Conservation (phyloP, 2,113 vertebrate species). For the Heptranchias perlo region DNA sequence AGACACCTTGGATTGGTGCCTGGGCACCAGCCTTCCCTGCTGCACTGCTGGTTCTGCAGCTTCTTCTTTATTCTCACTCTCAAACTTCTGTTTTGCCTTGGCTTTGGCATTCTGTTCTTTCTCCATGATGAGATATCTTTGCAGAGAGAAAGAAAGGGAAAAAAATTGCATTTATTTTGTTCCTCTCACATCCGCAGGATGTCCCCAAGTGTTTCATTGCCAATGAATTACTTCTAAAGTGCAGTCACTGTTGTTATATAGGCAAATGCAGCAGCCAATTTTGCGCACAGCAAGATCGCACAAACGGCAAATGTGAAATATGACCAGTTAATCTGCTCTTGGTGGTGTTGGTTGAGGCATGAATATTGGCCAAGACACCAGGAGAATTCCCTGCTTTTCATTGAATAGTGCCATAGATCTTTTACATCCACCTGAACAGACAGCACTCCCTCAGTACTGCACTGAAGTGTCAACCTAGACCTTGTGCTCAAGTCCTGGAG, state of each 20-base stretch:
- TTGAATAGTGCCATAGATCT: neutral
- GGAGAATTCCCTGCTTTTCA: neutral
- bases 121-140: neutral
- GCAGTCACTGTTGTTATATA: neutral
- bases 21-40: neutral
- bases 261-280: neutral
- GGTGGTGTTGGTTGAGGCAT: neutral
- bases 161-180: neutral
- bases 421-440: neutral
- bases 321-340: conserved; percentile 20
- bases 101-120: neutral
- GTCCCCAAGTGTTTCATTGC: neutral
- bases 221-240: neutral
- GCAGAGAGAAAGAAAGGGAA: neutral
- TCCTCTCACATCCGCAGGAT: neutral
- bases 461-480: neutral
- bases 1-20: neutral
- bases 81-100: neutral
- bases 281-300: neutral
- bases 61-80: neutral
- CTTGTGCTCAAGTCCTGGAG: neutral
- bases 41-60: neutral
- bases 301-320: neutral
- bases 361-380: neutral
- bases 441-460: neutral